Conservation (phyloP, 2,113 vertebrate species). For the Rhadina sibilatrix region DNA sequence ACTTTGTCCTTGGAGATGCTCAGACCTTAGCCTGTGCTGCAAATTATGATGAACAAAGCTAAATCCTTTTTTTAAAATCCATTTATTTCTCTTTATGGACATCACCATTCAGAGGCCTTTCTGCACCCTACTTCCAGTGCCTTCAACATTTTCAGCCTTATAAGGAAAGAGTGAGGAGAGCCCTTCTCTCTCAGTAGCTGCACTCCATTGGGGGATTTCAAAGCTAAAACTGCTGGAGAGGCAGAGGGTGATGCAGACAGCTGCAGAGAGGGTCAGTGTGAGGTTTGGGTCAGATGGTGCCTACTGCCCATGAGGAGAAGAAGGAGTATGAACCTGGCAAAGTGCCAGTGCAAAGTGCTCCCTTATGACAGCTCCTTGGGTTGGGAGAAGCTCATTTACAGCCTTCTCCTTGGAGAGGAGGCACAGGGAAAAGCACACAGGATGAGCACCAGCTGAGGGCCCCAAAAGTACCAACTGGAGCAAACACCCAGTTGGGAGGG, state of each 20-base stretch:
- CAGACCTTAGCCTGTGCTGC: neutral
- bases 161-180: neutral
- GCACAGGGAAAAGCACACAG: rapidly evolving
- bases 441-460: rapidly evolving
- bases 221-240: neutral
- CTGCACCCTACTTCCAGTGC: neutral
- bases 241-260: neutral
- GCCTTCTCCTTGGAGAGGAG: neutral
- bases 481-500: neutral
- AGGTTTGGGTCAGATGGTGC: neutral
- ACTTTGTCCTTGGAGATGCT: neutral
- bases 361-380: neutral
- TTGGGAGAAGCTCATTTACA: neutral
- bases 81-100: neutral
- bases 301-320: neutral
- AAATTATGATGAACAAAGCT: neutral
- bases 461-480: rapidly evolving
- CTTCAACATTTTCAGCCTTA: neutral
- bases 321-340: neutral
- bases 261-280: neutral
- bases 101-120: neutral
- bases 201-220: neutral
- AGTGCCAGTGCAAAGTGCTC: rapidly evolving
- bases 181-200: neutral
- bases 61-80: neutral